Evolutionary conservation across 1,140 invertebrate genomes (phyloP).

Genomic region (Idris sp.): DNA sequence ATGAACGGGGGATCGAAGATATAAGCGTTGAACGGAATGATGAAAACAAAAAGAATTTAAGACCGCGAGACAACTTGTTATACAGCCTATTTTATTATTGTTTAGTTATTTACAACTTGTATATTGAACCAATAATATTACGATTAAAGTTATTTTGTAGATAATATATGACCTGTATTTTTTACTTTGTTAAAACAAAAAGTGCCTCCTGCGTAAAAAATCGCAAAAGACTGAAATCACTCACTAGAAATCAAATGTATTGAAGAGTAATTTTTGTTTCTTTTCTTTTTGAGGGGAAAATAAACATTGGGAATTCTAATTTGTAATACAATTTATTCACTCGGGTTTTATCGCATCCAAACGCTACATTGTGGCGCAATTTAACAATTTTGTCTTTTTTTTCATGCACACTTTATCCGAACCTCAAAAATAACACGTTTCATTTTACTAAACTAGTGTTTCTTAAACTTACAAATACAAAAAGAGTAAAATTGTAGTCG

Average conservation of each 20-base stretch:
- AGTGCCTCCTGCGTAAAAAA: constrained; percentile 18
- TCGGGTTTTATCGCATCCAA: constrained; percentile 4
- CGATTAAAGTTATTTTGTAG: constrained; percentile 79
- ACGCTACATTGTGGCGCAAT: background rate
- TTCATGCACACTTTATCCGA: constrained; percentile 3
- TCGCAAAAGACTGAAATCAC: too few species aligned
- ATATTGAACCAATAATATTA: constrained; percentile 78
- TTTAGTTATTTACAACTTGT: constrained; percentile 79
- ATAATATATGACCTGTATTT: constrained; percentile 72
- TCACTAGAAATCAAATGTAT: too few species aligned
- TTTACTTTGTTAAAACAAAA: too few species aligned
- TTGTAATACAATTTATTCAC: constrained; percentile 30
- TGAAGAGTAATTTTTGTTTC: too few species aligned
- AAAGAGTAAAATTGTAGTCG: constrained; percentile 11
- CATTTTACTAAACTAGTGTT: constrained; percentile 6
- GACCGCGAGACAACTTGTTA: too few species aligned
- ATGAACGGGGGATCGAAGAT: too few species aligned
- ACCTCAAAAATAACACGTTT: constrained; percentile 10
- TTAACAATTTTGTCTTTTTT: constrained; percentile 2
- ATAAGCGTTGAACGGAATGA: too few species aligned
- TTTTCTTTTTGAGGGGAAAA: too few species aligned
- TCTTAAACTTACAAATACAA: constrained; percentile 25
- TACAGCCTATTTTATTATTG: constrained; percentile 77
- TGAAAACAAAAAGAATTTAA: too few species aligned
- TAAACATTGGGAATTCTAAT: too few species aligned